Percentiles rank a stretch among this genome's conserved stretches.
These are phyloP conservation scores for Sipha flava DNA, from an alignment of 1,140 invertebrate genomes.

Conservation along the genomic window DNA sequence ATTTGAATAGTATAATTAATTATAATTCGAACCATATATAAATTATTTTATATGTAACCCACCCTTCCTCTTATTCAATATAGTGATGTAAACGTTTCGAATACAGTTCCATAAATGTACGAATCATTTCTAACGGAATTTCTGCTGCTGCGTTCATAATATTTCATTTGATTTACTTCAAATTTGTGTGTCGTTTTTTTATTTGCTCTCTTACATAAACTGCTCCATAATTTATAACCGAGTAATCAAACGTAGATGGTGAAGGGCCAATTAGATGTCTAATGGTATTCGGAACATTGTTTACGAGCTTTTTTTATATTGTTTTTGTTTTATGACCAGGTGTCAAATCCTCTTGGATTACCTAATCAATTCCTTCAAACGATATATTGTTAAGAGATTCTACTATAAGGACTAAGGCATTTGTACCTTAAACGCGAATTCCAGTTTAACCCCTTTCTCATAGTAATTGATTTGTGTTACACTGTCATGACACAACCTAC, in stretches of 20 bases:
- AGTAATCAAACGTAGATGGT: conserved; percentile 10
- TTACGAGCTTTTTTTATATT: conserved; percentile 21
- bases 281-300: conserved; percentile 27
- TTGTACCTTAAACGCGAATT: background rate
- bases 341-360: conserved; percentile 1
- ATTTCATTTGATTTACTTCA: background rate
- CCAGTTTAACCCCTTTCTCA: background rate
- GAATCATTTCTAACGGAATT: background rate
- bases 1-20: too few relatives aligned
- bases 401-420: background rate
- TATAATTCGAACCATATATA: background rate
- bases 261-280: conserved; percentile 1
- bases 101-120: background rate
- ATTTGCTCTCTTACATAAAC: conserved; percentile 22
- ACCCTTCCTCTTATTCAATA: background rate
- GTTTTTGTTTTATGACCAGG: conserved; percentile 2
- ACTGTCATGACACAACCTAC: background rate
- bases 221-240: background rate
- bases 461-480: background rate
- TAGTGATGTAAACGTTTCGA: background rate
- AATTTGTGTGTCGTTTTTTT: conserved; percentile 32
- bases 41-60: background rate
- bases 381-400: background rate
- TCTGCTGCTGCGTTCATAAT: background rate
- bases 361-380: background rate